Percentiles rank a stretch among this genome's conserved stretches.
Evolutionary conservation across 2,797 vertebrate genomes (phyloP).

Genomic region (Poecilia picta): DNA sequence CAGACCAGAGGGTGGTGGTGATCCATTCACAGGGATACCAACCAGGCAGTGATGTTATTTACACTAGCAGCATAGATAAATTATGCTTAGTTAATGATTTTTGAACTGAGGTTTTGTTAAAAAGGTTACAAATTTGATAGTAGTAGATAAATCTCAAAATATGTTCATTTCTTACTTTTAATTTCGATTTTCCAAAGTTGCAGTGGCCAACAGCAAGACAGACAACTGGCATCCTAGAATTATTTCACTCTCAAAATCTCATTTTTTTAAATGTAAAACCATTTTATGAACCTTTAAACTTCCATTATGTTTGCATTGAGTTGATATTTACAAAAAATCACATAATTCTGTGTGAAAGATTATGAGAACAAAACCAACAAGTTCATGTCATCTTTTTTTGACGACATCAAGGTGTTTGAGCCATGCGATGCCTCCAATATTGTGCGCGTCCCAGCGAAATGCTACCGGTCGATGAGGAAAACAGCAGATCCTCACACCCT

Average conservation of each 20-base stretch:
- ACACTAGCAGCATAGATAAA: not conserved
- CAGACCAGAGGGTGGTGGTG: not conserved
- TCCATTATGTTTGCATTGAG: not conserved
- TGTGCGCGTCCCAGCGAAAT: too few species aligned
- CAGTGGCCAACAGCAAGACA: not conserved
- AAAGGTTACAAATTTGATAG: not conserved
- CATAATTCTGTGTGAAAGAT: not conserved
- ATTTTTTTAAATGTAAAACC: not conserved
- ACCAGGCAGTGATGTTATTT: not conserved
- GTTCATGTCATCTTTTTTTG: too few species aligned
- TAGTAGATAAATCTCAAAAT: not conserved
- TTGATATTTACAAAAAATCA: not conserved
- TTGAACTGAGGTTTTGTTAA: not conserved
- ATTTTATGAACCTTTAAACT: not conserved
- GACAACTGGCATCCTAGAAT: not conserved
- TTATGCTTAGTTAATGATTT: not conserved
- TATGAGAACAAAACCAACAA: not conserved
- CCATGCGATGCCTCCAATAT: too few species aligned
- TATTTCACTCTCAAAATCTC: not conserved
- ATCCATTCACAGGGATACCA: not conserved
- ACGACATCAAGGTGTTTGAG: too few species aligned
- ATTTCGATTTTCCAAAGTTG: not conserved
- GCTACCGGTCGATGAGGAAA: too few species aligned
- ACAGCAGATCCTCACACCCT: too few species aligned
- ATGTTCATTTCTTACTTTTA: not conserved